phyloP scores from a whole-genome alignment of 2,113 vertebrate genomes.

The Corvus hawaiiensis region DNA sequence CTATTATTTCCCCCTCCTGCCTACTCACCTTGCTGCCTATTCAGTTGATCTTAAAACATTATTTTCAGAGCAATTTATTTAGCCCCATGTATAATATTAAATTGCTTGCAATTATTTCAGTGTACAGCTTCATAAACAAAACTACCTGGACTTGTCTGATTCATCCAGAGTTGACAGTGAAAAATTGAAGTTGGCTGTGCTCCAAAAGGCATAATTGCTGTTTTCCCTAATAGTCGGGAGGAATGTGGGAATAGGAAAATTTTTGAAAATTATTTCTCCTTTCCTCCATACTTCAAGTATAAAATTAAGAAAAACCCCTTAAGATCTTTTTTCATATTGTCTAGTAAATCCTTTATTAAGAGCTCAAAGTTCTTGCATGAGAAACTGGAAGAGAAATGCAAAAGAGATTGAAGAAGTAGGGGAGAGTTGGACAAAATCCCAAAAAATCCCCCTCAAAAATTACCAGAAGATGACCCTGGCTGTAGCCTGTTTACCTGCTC shows the following conservation, averaged over 20 bases:
- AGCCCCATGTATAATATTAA: not conserved
- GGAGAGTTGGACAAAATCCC: not conserved
- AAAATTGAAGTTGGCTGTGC: not conserved
- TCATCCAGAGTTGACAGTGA: not conserved
- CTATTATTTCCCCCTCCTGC: not conserved
- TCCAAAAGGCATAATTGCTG: accelerated
- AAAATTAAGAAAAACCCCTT: accelerated
- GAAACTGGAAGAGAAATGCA: not conserved
- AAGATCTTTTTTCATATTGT: not conserved
- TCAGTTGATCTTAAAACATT: not conserved
- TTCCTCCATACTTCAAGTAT: not conserved
- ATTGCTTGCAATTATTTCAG: not conserved
- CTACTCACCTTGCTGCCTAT: not conserved
- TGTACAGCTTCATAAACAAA: not conserved
- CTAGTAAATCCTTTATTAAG: not conserved
- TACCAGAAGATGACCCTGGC: not conserved
- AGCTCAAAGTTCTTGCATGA: not conserved
- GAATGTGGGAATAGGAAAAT: not conserved
- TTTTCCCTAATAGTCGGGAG: not conserved
- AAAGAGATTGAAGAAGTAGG: not conserved
- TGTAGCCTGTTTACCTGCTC: not conserved
- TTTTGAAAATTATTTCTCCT: not conserved
- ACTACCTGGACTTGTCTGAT: not conserved
- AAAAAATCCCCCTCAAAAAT: not conserved
- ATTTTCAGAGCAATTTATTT: not conserved